These are phyloP conservation scores for Petrophora chlorosata DNA, from an alignment of 2,888 invertebrate species.

Conservation along the genomic window DNA sequence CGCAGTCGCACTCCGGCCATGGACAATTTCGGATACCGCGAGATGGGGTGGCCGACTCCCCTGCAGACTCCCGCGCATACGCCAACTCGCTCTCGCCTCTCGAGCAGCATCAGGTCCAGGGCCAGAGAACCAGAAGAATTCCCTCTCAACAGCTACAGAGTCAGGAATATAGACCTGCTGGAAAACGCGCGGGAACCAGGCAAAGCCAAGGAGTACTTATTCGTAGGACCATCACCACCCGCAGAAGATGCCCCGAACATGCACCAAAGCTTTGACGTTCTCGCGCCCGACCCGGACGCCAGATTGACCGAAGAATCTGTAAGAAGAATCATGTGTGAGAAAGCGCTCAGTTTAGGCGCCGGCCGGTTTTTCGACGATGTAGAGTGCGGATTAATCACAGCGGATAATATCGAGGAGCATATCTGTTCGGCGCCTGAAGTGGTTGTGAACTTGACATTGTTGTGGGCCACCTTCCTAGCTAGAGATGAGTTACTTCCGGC, in stretches of 20 bases:
- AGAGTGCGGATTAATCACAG: constrained; percentile 86
- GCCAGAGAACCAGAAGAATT: constrained; percentile 79
- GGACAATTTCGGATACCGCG: constrained; percentile 87
- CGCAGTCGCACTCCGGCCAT: constrained; percentile 69
- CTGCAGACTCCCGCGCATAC: constrained; percentile 62
- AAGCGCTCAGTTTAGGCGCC: constrained; percentile 86
- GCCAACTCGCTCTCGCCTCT: constrained; percentile 58
- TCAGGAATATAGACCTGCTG: constrained; percentile 77
- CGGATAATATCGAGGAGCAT: constrained; percentile 83
- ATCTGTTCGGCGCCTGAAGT: constrained; percentile 85
- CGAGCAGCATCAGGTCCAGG: constrained; percentile 75
- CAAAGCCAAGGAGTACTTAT: constrained; percentile 88
- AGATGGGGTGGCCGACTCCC: constrained; percentile 80
- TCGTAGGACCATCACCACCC: constrained; percentile 91
- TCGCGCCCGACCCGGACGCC: constrained; percentile 87
- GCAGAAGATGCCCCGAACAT: constrained; percentile 91
- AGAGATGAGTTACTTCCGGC: constrained; percentile 87
- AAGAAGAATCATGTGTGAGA: constrained; percentile 87
- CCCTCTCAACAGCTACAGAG: constrained; percentile 77
- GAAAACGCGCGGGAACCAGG: constrained; percentile 84
- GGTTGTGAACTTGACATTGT: constrained; percentile 88
- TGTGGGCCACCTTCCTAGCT: constrained; percentile 90
- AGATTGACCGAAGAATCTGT: constrained; percentile 88
- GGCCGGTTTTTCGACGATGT: constrained; percentile 89
- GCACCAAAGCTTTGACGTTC: constrained; percentile 90